These are phyloP conservation scores for Pseudolaguvia tuberculata DNA, from an alignment of 2,113 vertebrate genomes.

Conservation along the genomic window DNA sequence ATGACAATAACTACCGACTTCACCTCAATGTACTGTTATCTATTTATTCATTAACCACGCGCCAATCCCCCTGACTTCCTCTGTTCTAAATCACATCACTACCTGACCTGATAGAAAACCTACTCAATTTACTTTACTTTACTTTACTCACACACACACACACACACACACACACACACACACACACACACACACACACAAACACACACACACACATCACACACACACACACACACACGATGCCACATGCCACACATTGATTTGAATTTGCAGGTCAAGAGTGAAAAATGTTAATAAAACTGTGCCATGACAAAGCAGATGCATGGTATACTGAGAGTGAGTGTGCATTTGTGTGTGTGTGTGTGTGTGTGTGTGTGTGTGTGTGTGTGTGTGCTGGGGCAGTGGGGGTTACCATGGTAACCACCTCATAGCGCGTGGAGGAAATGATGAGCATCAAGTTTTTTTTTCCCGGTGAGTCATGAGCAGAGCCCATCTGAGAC, in stretches of 20 bases:
- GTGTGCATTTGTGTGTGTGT: too few species aligned
- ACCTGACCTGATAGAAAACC: too few species aligned
- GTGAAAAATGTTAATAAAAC: background rate
- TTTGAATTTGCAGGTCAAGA: background rate
- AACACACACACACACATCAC: background rate
- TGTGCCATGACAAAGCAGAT: background rate
- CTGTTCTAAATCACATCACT: too few species aligned
- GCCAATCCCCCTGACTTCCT: too few species aligned
- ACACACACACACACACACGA: too few species aligned
- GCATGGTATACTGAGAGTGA: background rate
- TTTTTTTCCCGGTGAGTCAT: slow-evolving; percentile 52
- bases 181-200: background rate
- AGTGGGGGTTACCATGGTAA: slow-evolving; percentile 58
- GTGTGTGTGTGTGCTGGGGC: slow-evolving; percentile 32
- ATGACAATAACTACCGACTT: too few species aligned
- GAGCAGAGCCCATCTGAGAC: slow-evolving; percentile 23
- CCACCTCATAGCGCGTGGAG: slow-evolving; percentile 41
- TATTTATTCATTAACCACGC: too few species aligned
- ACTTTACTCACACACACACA: too few species aligned
- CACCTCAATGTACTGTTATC: too few species aligned
- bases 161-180: too few species aligned
- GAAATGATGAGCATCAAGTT: slow-evolving; percentile 15
- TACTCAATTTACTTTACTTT: too few species aligned
- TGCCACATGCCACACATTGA: background rate
- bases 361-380: too few species aligned